Percentiles rank a stretch among this genome's conserved stretches.
Conservation (phyloP, 2,113 vertebrate genomes). For the Poicephalus gulielmi region DNA sequence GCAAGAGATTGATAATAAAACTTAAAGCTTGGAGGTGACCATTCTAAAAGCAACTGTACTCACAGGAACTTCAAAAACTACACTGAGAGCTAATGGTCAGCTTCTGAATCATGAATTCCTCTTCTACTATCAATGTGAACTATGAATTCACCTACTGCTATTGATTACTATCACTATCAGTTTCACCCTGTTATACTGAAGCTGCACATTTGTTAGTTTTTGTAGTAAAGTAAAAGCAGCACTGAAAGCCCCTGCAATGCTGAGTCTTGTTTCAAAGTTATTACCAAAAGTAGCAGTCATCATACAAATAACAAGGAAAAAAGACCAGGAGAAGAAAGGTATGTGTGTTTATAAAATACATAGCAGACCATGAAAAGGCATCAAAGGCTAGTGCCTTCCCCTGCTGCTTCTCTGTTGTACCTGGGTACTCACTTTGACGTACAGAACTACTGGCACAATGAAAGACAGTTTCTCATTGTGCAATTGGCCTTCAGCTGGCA, state of each 20-base stretch:
- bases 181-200: not conserved
- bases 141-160: not conserved
- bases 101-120: not conserved
- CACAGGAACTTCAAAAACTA: not conserved
- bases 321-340: not conserved
- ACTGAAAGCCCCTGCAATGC: not conserved
- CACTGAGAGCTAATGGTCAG: accelerated
- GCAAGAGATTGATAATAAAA: not conserved
- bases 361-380: not conserved
- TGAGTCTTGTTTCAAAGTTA: not conserved
- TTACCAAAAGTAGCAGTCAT: not conserved
- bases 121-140: not conserved
- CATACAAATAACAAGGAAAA: not conserved
- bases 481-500: not conserved
- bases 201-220: not conserved
- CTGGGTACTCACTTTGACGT: not conserved
- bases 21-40: not conserved
- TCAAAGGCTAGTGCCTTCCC: not conserved
- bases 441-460: not conserved
- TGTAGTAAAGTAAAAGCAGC: not conserved
- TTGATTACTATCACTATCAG: not conserved
- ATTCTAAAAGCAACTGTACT: not conserved
- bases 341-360: not conserved
- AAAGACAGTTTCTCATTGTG: not conserved
- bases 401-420: not conserved